Evolutionary conservation across 2,797 vertebrate species (phyloP), one percentile per base, ranked within the genome.

Genomic region (Lagothrix lagotricha): DNA sequence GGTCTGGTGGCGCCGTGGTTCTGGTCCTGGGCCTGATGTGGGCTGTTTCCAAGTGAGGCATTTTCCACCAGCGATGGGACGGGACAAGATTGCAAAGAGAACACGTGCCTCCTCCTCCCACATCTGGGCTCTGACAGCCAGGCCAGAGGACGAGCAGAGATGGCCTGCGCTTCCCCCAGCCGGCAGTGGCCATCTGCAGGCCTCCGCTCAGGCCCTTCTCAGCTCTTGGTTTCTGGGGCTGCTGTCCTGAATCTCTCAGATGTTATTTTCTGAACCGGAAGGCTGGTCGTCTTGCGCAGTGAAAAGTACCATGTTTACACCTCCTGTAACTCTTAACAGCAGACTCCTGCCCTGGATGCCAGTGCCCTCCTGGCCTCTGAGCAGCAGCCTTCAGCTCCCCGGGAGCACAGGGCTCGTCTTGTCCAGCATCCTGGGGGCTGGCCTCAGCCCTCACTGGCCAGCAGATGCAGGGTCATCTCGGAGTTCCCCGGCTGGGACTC

Each of bases 391-490:
- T 33, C 14, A 8, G 44, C 44, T 48, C 44, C 46, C 46, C 24
- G 0, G 14, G 33, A n/a, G 44, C 8, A 5, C 0, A 0, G 41
- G 44, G 83, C 6, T 54, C 61, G 26, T 44, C 61, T 12, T 26
- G 41, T 26, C 72, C 39, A 44, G 39, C 24, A 26, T 41, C 39
- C 41, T 75, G 72, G 6, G 39, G 39, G 72, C 13, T 5, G 20
- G 39, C 28, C 72, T 28, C 24, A 75, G 24, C 72, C 22, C 24
- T 44, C 22, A 44, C 70, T 44, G 39, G n/a, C 44, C 1, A 3
- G 9, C 39, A 4, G 19, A 7, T 0, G 0, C 0, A 24, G 77
- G 26, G 2, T 11, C 13, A 0, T 73, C 13, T 10, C 0, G 28
- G 75, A 50, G 39, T 20, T 20, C 1, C 19, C 36, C 17, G 5